Evolutionary conservation across 1,140 invertebrate genomes (phyloP).

Genomic region (Zaprionus africanus): DNA sequence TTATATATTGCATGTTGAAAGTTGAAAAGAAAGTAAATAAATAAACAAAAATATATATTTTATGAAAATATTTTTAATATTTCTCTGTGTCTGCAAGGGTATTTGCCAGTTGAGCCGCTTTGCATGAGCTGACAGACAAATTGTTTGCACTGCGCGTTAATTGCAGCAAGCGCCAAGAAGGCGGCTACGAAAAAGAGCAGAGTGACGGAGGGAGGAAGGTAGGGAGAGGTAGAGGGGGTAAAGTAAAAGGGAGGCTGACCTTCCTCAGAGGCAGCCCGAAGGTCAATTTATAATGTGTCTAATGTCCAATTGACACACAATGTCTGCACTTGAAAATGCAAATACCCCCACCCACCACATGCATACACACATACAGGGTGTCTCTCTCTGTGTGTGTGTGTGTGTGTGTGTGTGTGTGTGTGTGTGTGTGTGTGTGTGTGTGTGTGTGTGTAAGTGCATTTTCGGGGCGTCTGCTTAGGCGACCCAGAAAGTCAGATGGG

Average conservation of each 20-base stretch:
- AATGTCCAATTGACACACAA: constrained; percentile 67
- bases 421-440: constrained; percentile 6
- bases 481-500: constrained; percentile 54
- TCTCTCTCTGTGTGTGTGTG: background rate
- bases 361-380: background rate
- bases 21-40: background rate
- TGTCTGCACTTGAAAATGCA: constrained; percentile 49
- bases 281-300: constrained; percentile 50
- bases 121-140: constrained; percentile 16
- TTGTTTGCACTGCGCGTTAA: constrained; percentile 18
- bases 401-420: constrained; percentile 6
- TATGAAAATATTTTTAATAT: background rate
- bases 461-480: constrained; percentile 42
- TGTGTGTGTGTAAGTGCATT: constrained; percentile 17
- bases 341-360: background rate
- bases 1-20: background rate
- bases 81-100: background rate
- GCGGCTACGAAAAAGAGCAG: background rate
- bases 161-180: background rate
- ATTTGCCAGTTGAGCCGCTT: background rate
- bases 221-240: background rate
- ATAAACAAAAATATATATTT: background rate
- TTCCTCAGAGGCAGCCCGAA: constrained; percentile 7
- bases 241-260: constrained; percentile 14
- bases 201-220: background rate